A percentile compares a stretch with the other conserved stretches of the same genome.
Conservation (phyloP, 92 coral and sea anemone species). For the Parazoanthus darwini region DNA sequence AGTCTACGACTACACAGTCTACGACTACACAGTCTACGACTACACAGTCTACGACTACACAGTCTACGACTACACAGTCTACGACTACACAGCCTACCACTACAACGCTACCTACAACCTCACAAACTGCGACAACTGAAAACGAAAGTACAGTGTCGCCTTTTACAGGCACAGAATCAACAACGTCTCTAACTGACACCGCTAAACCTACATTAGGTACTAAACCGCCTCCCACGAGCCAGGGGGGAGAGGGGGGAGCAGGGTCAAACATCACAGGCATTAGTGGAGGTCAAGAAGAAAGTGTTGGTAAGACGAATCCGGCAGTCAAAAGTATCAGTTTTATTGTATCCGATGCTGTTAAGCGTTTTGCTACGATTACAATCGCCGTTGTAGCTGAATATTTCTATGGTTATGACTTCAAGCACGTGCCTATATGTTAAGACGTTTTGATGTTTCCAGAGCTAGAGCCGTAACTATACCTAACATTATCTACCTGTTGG, state of each 20-base stretch:
- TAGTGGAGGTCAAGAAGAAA: too few relatives aligned
- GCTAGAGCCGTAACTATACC: background rate
- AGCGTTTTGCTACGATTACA: background rate
- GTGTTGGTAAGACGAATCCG: too few relatives aligned
- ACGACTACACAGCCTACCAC: background rate
- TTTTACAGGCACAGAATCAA: slow-evolving; percentile 5
- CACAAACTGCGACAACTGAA: slow-evolving; percentile 10
- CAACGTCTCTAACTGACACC: background rate
- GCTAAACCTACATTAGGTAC: background rate
- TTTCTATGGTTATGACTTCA: background rate
- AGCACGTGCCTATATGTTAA: background rate
- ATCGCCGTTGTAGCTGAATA: background rate
- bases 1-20: background rate
- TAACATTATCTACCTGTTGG: too few relatives aligned
- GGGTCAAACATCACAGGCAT: too few relatives aligned
- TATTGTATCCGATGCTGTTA: background rate
- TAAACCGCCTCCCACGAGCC: background rate
- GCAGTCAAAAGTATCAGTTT: too few relatives aligned
- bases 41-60: background rate
- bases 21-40: background rate
- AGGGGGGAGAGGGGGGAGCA: background rate
- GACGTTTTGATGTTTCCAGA: background rate
- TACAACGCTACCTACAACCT: background rate
- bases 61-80: background rate
- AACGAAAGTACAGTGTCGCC: background rate